A percentile compares a stretch with the other conserved stretches of the same genome.
Evolutionary conservation across 2,113 vertebrate genomes (phyloP).

Genomic region (Channa maculata): DNA sequence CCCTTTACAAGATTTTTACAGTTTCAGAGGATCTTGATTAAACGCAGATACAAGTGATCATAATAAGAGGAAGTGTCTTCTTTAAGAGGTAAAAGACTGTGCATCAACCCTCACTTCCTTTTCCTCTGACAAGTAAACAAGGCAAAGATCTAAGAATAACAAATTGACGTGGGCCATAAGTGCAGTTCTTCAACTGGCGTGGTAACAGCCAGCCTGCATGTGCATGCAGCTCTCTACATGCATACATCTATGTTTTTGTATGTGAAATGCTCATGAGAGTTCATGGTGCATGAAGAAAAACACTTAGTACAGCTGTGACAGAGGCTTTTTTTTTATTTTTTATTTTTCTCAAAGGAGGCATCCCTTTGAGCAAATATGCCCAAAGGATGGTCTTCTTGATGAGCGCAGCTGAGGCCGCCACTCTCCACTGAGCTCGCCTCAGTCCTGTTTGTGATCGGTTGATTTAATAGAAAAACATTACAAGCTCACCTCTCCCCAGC

Average conservation of each 20-base stretch:
- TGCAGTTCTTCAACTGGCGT: neutral
- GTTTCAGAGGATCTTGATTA: constrained; percentile 28
- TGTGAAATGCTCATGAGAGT: constrained; percentile 48
- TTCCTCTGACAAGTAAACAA: neutral
- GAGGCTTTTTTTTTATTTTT: too few relatives aligned
- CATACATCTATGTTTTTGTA: constrained; percentile 35
- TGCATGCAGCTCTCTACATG: neutral
- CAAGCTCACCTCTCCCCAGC: constrained; percentile 31
- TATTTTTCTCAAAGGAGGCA: constrained; percentile 35
- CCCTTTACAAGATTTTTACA: neutral
- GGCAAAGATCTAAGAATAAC: neutral
- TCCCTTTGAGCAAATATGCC: constrained; percentile 52
- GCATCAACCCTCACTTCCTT: neutral
- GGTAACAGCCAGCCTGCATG: neutral
- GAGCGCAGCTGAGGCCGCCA: constrained; percentile 76
- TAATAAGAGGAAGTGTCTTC: neutral
- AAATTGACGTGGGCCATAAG: neutral
- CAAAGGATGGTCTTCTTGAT: constrained; percentile 53
- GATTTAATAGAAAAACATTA: constrained; percentile 67
- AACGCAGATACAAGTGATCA: constrained; percentile 28
- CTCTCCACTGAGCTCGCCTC: constrained; percentile 57
- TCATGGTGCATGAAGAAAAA: constrained; percentile 55
- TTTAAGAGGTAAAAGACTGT: neutral
- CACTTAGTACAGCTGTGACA: constrained; percentile 68
- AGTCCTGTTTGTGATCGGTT: constrained; percentile 64